Percentiles rank a stretch among this genome's conserved stretches.
phyloP scores from a whole-genome alignment of 2,888 invertebrate species.

The Pterostichus niger region DNA sequence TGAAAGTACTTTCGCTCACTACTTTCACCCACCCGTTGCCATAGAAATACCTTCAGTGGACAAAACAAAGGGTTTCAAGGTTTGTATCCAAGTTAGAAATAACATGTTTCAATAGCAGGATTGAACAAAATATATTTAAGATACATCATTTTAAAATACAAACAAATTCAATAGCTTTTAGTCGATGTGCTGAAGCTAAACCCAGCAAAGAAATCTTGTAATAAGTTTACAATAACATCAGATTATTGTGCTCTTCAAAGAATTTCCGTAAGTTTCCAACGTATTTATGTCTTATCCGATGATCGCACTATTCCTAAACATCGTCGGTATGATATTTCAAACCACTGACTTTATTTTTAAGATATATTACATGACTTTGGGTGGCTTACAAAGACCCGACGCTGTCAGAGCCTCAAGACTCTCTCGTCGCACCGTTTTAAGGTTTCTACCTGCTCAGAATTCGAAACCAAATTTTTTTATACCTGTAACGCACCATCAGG shows the following conservation, averaged over 20 bases:
- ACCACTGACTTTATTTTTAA: slow-evolving; percentile 61
- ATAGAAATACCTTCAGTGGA: too few relatives aligned
- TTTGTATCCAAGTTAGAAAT: too few relatives aligned
- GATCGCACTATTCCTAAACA: slow-evolving; percentile 43
- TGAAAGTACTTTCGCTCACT: too few relatives aligned
- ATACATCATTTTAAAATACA: too few relatives aligned
- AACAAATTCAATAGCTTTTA: too few relatives aligned
- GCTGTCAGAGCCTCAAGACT: slow-evolving; percentile 19
- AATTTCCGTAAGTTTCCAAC: background rate
- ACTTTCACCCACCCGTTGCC: too few relatives aligned
- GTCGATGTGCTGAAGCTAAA: too few relatives aligned
- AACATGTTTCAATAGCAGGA: too few relatives aligned
- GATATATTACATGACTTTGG: slow-evolving; percentile 64
- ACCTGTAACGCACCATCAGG: slow-evolving; percentile 50
- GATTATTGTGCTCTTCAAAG: background rate
- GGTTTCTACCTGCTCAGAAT: slow-evolving; percentile 52
- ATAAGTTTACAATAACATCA: background rate
- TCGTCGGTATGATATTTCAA: slow-evolving; percentile 63
- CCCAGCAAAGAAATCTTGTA: too few relatives aligned
- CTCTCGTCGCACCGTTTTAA: slow-evolving; percentile 46
- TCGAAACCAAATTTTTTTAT: slow-evolving; percentile 42
- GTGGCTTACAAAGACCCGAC: slow-evolving; percentile 56
- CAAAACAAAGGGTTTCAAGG: too few relatives aligned
- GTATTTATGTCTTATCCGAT: slow-evolving; percentile 21
- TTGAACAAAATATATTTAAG: too few relatives aligned